A percentile compares a stretch with the other conserved stretches of the same genome.
Conservation (phyloP, 2,797 vertebrate species). For the Lateolabrax maculatus region DNA sequence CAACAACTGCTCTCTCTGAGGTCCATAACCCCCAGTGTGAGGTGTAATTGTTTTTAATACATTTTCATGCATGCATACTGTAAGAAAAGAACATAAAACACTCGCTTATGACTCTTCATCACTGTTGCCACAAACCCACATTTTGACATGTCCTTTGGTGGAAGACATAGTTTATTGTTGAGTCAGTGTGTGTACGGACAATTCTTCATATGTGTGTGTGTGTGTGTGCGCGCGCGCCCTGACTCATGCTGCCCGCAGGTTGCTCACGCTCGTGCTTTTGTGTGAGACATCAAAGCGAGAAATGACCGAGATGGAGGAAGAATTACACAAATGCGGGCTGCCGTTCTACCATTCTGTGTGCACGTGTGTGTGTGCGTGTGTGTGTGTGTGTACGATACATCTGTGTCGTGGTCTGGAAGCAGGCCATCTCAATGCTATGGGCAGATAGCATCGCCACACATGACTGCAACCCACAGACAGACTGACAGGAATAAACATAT, state of each 20-base stretch:
- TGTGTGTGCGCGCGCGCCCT: slow-evolving; percentile 12
- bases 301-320: slow-evolving; percentile 67
- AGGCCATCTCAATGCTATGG: slow-evolving; percentile 63
- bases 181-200: slow-evolving; percentile 45
- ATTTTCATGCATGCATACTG: slow-evolving; percentile 10
- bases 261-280: slow-evolving; percentile 67
- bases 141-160: slow-evolving; percentile 24
- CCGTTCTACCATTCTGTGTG: slow-evolving; percentile 10
- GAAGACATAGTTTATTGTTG: slow-evolving; percentile 50
- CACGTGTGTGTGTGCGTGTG: slow-evolving; percentile 6
- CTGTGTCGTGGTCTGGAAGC: slow-evolving; percentile 64
- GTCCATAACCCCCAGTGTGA: slow-evolving; percentile 3
- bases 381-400: slow-evolving; percentile 38
- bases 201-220: slow-evolving; percentile 13
- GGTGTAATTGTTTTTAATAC: slow-evolving; percentile 33
- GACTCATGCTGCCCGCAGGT: slow-evolving; percentile 61
- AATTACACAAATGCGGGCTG: slow-evolving; percentile 70
- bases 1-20: not conserved
- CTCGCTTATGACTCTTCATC: slow-evolving; percentile 48
- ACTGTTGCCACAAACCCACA: slow-evolving; percentile 56
- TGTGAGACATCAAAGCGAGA: slow-evolving; percentile 72
- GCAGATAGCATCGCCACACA: slow-evolving; percentile 77
- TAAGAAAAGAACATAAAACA: slow-evolving; percentile 52
- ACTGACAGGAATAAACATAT: slow-evolving; percentile 79
- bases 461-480: slow-evolving; percentile 77